These are phyloP conservation scores for Neocrepidodera transversa DNA, from an alignment of 2,888 invertebrate genomes.

Conservation along the genomic window DNA sequence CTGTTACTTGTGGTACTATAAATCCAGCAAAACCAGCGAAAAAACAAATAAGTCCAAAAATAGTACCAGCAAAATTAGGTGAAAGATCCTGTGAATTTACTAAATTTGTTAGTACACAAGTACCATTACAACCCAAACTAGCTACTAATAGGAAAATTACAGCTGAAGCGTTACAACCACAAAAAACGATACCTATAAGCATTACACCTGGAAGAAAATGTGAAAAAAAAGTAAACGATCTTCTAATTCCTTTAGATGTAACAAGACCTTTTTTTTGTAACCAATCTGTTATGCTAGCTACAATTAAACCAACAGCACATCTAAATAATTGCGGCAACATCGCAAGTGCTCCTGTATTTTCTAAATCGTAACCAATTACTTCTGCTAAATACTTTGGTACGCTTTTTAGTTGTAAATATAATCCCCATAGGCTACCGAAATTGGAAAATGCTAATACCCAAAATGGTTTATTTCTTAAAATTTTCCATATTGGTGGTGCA, in stretches of 20 bases:
- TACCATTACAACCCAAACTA: neutral
- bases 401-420: conserved; percentile 41
- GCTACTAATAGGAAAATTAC: neutral
- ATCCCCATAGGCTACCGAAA: conserved; percentile 46
- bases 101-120: neutral
- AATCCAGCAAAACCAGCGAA: neutral
- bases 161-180: neutral
- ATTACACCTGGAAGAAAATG: neutral
- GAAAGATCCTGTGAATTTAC: neutral
- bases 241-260: conserved; percentile 41
- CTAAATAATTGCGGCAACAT: conserved; percentile 47
- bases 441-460: conserved; percentile 42
- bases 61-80: neutral
- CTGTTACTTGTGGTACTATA: neutral
- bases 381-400: conserved; percentile 45
- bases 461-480: conserved; percentile 41
- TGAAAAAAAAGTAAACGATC: conserved; percentile 33
- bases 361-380: conserved; percentile 44
- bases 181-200: neutral
- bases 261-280: conserved; percentile 39
- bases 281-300: conserved; percentile 45
- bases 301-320: conserved; percentile 42
- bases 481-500: conserved; percentile 41
- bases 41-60: neutral
- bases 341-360: conserved; percentile 45